Percentiles rank a stretch among this genome's conserved stretches.
Conservation (phyloP, 1,140 invertebrate species). For the Scaptomyza graminum region DNA sequence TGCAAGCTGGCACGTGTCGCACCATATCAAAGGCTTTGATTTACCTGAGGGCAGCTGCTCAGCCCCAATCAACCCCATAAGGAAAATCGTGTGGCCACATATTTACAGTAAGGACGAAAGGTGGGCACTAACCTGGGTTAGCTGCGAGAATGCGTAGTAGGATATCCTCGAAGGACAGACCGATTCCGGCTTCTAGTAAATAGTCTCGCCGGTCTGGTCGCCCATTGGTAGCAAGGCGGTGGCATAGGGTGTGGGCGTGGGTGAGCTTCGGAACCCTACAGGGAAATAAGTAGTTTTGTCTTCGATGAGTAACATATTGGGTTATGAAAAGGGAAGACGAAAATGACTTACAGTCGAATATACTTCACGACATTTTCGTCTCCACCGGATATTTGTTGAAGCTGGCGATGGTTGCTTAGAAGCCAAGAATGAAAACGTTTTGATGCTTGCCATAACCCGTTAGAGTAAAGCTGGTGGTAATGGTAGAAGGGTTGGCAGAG, state of each 20-base stretch:
- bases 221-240: slow-evolving; percentile 72
- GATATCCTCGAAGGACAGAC: slow-evolving; percentile 79
- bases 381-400: slow-evolving; percentile 87
- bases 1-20: slow-evolving; percentile 61
- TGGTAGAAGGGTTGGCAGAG: neutral
- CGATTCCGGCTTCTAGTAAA: slow-evolving; percentile 83
- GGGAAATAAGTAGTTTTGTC: slow-evolving; percentile 17
- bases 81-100: slow-evolving; percentile 6
- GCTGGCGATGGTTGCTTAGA: slow-evolving; percentile 92
- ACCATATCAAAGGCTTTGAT: slow-evolving; percentile 74
- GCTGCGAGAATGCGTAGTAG: slow-evolving; percentile 76
- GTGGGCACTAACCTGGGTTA: slow-evolving; percentile 70
- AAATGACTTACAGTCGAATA: slow-evolving; percentile 78
- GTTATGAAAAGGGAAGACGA: neutral
- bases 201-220: slow-evolving; percentile 80
- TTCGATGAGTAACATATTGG: slow-evolving; percentile 13
- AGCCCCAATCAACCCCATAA: slow-evolving; percentile 32
- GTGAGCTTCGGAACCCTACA: slow-evolving; percentile 84
- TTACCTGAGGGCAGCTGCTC: slow-evolving; percentile 37
- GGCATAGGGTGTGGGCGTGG: slow-evolving; percentile 87
- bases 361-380: slow-evolving; percentile 81
- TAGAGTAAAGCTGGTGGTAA: slow-evolving; percentile 88
- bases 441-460: slow-evolving; percentile 89
- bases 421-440: slow-evolving; percentile 90
- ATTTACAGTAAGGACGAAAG: neutral